Conservation (phyloP, 2,888 invertebrate species). For the Epistrophe grossulariae region DNA sequence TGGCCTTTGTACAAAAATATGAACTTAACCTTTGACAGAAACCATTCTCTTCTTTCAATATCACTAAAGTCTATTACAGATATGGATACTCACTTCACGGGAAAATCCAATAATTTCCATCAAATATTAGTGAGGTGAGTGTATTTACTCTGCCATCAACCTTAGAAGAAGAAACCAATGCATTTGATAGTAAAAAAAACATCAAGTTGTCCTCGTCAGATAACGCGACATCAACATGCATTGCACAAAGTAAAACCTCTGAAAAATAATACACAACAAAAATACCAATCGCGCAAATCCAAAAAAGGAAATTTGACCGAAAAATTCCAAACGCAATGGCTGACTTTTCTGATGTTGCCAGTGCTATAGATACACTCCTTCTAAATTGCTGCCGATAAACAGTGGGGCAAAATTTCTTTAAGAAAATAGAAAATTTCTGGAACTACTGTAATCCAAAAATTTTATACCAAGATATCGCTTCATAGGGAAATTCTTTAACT, state of each 20-base stretch:
- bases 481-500: neutral
- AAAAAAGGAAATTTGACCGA: conserved; percentile 74
- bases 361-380: neutral
- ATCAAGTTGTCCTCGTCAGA: conserved; percentile 62
- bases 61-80: no score
- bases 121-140: conserved; percentile 30
- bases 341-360: neutral
- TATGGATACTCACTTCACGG: neutral
- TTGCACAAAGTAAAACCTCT: conserved; percentile 2
- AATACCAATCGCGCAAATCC: conserved; percentile 59
- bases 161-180: conserved; percentile 26
- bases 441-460: neutral
- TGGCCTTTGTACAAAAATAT: no score
- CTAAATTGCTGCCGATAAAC: neutral
- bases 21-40: neutral
- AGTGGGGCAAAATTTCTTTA: neutral
- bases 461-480: no score
- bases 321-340: conserved; percentile 65
- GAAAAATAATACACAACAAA: conserved; percentile 23
- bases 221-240: conserved; percentile 66
- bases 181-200: conserved; percentile 13
- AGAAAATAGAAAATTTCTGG: neutral
- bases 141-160: conserved; percentile 9
- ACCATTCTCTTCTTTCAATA: neutral
- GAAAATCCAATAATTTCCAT: conserved; percentile 22